Percentiles rank a stretch among this genome's conserved stretches.
Evolutionary conservation across 2,797 vertebrate species (phyloP).

Genomic region (Falco berigora): DNA sequence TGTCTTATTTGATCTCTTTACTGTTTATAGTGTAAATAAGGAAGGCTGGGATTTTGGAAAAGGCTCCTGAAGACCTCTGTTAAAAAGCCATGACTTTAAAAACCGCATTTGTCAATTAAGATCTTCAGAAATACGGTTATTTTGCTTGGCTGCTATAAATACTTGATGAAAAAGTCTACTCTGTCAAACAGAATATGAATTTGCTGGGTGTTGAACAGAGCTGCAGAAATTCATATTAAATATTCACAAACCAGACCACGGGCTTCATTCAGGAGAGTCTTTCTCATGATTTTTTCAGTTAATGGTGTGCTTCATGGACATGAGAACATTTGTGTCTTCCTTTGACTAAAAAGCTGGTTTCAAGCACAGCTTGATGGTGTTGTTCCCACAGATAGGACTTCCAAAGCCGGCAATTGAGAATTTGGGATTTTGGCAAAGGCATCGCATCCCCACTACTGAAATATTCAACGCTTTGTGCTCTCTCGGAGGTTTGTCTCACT

Average conservation of each 20-base stretch:
- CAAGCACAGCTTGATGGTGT: not conserved
- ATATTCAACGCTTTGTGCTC: not conserved
- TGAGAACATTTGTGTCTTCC: not conserved
- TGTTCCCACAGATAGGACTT: not conserved
- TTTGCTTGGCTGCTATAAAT: conserved; percentile 5
- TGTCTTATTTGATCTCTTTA: not conserved
- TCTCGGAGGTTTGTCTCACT: not conserved
- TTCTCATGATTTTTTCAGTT: not conserved
- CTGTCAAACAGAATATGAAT: not conserved
- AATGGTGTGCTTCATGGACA: not conserved
- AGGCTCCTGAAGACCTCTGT: not conserved
- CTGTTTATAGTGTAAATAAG: not conserved
- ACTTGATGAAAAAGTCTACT: not conserved
- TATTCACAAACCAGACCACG: not conserved
- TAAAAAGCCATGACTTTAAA: not conserved
- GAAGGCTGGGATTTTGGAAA: not conserved
- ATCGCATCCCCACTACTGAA: not conserved
- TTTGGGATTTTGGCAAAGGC: not conserved
- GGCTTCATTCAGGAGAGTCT: not conserved
- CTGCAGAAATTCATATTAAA: conserved; percentile 1
- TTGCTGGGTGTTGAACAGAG: not conserved
- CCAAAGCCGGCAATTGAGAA: not conserved
- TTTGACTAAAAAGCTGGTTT: not conserved
- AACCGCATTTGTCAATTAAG: not conserved
- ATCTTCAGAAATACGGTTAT: not conserved